These are phyloP conservation scores for Percina caprodes DNA, from an alignment of 2,113 vertebrate genomes.

Conservation along the genomic window DNA sequence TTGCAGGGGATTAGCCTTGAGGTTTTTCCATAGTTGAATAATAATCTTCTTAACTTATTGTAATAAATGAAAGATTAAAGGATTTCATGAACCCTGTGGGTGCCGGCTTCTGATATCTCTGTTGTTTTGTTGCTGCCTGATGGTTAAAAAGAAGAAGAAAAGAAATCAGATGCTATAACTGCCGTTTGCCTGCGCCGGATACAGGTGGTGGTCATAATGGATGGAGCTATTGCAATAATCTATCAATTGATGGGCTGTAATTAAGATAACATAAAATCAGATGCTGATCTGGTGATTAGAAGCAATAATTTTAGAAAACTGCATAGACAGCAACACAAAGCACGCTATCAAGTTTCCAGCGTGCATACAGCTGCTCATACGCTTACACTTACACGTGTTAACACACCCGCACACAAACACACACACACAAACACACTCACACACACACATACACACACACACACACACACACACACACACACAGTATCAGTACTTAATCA, in stretches of 20 bases:
- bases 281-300: slow-evolving; percentile 36
- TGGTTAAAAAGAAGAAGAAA: slow-evolving; percentile 41
- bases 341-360: slow-evolving; percentile 49
- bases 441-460: slow-evolving; percentile 23
- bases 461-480: slow-evolving; percentile 9
- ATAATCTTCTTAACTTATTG: slow-evolving; percentile 83
- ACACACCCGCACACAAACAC: neutral
- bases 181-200: slow-evolving; percentile 4
- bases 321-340: slow-evolving; percentile 49
- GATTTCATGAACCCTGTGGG: slow-evolving; percentile 65
- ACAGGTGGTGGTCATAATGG: slow-evolving; percentile 16
- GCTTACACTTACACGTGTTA: slow-evolving; percentile 40
- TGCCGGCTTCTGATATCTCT: slow-evolving; percentile 67
- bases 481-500: slow-evolving; percentile 79
- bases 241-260: slow-evolving; percentile 56
- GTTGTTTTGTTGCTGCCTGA: slow-evolving; percentile 57
- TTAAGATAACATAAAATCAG: slow-evolving; percentile 46
- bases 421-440: slow-evolving; percentile 30
- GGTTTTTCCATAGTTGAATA: slow-evolving; percentile 80
- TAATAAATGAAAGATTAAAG: slow-evolving; percentile 84
- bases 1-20: slow-evolving; percentile 76
- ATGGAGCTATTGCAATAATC: slow-evolving; percentile 26
- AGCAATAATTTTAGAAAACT: slow-evolving; percentile 50
- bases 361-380: slow-evolving; percentile 70
- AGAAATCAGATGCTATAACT: slow-evolving; percentile 25